A percentile compares a stretch with the other conserved stretches of the same genome.
phyloP scores from a whole-genome alignment of 2,797 vertebrate genomes.

The Harpagifer antarcticus region DNA sequence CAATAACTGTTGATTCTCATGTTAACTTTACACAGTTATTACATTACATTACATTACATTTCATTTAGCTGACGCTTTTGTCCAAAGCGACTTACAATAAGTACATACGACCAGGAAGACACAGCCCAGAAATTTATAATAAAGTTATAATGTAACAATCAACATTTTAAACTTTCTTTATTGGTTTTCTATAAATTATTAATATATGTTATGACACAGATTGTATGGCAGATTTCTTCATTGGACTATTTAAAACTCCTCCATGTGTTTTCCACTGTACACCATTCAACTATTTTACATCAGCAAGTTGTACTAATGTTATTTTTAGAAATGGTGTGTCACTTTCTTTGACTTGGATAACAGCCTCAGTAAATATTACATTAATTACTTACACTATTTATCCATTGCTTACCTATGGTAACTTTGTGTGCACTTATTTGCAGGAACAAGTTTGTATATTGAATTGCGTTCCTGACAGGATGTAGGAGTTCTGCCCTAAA shows the following conservation, averaged over 20 bases:
- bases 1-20: background rate
- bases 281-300: background rate
- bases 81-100: too few relatives aligned
- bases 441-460: slow-evolving; percentile 40
- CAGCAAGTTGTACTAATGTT: background rate
- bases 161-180: too few relatives aligned
- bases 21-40: background rate
- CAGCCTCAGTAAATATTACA: slow-evolving; percentile 19
- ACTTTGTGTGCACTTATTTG: slow-evolving; percentile 36
- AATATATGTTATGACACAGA: background rate
- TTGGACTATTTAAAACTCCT: background rate
- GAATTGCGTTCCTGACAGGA: slow-evolving; percentile 77
- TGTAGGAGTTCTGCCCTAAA: slow-evolving; percentile 75
- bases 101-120: too few relatives aligned
- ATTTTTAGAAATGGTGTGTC: background rate
- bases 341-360: slow-evolving; percentile 25
- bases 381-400: slow-evolving; percentile 15
- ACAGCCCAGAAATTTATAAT: too few relatives aligned
- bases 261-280: background rate
- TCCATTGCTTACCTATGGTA: slow-evolving; percentile 29
- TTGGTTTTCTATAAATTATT: background rate
- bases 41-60: too few relatives aligned
- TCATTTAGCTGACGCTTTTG: too few relatives aligned
- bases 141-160: background rate
- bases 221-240: background rate